Evolutionary conservation across 2,888 invertebrate species (phyloP).

Genomic region (Netelia fuscicornis): DNA sequence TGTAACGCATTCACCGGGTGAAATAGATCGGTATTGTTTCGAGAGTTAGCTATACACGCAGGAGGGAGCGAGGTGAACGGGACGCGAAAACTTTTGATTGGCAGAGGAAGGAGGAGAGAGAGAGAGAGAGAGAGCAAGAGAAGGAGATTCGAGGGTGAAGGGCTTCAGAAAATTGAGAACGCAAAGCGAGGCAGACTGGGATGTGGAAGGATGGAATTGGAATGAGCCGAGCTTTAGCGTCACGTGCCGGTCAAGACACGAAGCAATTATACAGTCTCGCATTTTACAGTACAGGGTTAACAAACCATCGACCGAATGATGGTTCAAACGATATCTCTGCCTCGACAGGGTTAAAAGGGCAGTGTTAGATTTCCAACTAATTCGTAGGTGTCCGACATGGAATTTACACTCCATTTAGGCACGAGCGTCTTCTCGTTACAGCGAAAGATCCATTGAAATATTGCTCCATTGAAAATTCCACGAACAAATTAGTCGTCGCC

Average conservation of each 20-base stretch:
- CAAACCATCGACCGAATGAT: background rate
- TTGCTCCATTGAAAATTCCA: conserved; percentile 50
- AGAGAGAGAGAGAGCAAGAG: background rate
- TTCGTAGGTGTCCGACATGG: conserved; percentile 31
- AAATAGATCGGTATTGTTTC: conserved; percentile 60
- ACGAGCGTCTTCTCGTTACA: background rate
- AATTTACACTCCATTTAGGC: background rate
- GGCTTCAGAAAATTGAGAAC: conserved; percentile 48
- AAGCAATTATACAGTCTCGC: conserved; percentile 43
- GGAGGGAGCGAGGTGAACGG: conserved; percentile 5
- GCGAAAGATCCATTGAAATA: conserved; percentile 61
- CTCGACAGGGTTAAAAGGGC: conserved; percentile 38
- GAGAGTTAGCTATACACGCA: conserved; percentile 40
- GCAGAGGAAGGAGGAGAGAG: background rate
- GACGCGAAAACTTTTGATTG: conserved; percentile 53
- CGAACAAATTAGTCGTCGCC: conserved; percentile 61
- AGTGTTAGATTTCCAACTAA: conserved; percentile 56
- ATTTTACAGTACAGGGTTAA: background rate
- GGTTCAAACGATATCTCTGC: conserved; percentile 15
- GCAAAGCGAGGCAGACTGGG: background rate
- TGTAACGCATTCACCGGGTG: conserved; percentile 16
- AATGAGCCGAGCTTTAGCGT: conserved; percentile 24
- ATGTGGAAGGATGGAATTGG: conserved; percentile 4
- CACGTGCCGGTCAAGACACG: conserved; percentile 49
- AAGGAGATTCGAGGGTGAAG: conserved; percentile 24